Base-by-base conservation (phyloP, 2,113 vertebrate genomes). In the Pelobates fuscus region DNA sequence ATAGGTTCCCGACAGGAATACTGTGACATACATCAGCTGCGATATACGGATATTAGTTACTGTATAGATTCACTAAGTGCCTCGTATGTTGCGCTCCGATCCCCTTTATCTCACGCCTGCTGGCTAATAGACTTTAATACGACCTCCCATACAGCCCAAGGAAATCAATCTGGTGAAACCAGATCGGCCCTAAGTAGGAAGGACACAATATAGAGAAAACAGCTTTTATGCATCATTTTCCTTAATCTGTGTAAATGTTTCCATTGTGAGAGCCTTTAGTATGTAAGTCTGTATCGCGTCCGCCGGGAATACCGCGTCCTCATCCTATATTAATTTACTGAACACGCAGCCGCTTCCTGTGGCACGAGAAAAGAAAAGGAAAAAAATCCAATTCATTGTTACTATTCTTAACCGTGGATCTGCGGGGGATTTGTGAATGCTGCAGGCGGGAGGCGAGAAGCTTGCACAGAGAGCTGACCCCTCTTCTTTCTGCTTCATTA, bases 401-500 rank as follows among this genome's bases (percentile, higher is more conserved):
- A 67, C 65, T 77, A 68, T 77, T 77, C 73, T 67, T 67, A 77
- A 68, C 64, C 17, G 43, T 17, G 27, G 64, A 52, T 77, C 65
- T 68, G 64, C 73, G 43, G 73, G 73, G 41, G 73, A 60, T 68
- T 61, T 68, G 64, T 61, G 41, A 61, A 49, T 17, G 73, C 46
- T 37, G 64, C 8, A 30, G 37, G 71, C 63, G 62, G 25, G 61
- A 66, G 52, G 72, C 54, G 57, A 29, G 55, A 41, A 77, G 57
- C 41, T 61, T 67, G 65, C 37, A 61, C 67, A 59, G 62, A 67
- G 63, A 58, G 64, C 72, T 75, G 73, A 77, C 73, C 73, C 49
- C 73, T 77, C 52, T n/a, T 27, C 55, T 77, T 75, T 75, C 72
- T 67, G 72, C 72, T 75, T 75, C 72, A 75, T 75, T 75, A 75